A percentile compares a stretch with the other conserved stretches of the same genome.
Evolutionary conservation across 2,797 vertebrate genomes (phyloP).

Genomic region (Phoebastria nigripes): DNA sequence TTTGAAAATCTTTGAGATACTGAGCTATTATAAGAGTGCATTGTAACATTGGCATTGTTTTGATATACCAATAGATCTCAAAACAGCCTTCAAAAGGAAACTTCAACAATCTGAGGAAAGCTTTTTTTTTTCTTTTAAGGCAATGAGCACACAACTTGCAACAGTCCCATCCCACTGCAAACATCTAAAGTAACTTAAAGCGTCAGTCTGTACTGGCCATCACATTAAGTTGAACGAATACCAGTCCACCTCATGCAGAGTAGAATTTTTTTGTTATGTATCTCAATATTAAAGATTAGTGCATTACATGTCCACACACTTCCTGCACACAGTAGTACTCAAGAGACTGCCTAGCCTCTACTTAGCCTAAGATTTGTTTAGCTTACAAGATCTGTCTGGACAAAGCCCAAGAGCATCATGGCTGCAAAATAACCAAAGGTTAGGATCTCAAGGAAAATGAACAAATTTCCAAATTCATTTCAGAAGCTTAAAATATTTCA

Average conservation of each 20-base stretch:
- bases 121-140: not conserved
- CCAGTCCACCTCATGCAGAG: not conserved
- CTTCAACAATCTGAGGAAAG: not conserved
- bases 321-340: not conserved
- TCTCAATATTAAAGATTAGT: not conserved
- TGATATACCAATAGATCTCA: not conserved
- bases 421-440: not conserved
- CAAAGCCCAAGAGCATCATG: not conserved
- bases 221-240: not conserved
- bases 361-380: not conserved
- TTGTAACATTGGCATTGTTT: not conserved
- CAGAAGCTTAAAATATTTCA: not conserved
- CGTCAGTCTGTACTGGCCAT: not conserved
- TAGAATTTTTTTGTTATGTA: not conserved
- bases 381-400: not conserved
- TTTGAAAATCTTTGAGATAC: not conserved
- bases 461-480: not conserved
- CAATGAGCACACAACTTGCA: not conserved
- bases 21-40: not conserved
- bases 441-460: not conserved
- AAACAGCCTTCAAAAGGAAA: not conserved
- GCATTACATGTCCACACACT: not conserved
- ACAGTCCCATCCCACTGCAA: not conserved
- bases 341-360: not conserved
- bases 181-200: not conserved